Evolutionary conservation across 2,113 vertebrate species (phyloP).

Genomic region (Cinclus cinclus): DNA sequence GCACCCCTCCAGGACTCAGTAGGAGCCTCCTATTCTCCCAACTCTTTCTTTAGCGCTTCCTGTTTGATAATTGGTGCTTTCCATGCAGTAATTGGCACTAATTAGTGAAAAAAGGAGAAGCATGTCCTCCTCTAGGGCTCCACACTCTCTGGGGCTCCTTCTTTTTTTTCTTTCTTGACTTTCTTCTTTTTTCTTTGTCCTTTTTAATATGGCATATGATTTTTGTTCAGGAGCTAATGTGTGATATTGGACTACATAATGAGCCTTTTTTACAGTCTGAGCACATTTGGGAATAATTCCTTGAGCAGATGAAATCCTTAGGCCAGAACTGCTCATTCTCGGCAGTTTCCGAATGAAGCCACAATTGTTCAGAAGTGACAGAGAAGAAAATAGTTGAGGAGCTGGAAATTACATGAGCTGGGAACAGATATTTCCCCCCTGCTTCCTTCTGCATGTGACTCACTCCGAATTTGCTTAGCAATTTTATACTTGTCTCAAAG

Average conservation of each 20-base stretch:
- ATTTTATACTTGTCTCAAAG: not conserved
- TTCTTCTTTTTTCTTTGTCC: not conserved
- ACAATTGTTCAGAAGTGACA: conserved; percentile 37
- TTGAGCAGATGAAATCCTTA: conserved; percentile 38
- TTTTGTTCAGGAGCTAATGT: conserved; percentile 21
- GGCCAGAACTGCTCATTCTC: conserved; percentile 42
- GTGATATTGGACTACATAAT: conserved; percentile 40
- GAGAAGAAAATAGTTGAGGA: conserved; percentile 33
- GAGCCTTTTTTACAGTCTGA: conserved; percentile 33
- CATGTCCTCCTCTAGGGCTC: not conserved
- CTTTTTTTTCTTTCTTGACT: not conserved
- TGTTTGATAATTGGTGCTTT: not conserved
- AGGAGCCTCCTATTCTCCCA: not conserved
- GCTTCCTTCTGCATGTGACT: not conserved
- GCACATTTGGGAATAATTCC: conserved; percentile 44
- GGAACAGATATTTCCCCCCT: not conserved
- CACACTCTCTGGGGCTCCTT: not conserved
- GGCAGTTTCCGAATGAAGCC: not conserved
- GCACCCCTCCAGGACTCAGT: not conserved
- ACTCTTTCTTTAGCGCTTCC: not conserved
- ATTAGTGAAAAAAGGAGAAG: not conserved
- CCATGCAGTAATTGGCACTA: not conserved
- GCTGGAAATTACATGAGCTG: conserved; percentile 1
- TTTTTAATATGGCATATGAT: not conserved
- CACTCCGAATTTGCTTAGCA: not conserved